Evolutionary conservation across 2,888 invertebrate species (phyloP).

Genomic region (Pharmacophagus antenor): DNA sequence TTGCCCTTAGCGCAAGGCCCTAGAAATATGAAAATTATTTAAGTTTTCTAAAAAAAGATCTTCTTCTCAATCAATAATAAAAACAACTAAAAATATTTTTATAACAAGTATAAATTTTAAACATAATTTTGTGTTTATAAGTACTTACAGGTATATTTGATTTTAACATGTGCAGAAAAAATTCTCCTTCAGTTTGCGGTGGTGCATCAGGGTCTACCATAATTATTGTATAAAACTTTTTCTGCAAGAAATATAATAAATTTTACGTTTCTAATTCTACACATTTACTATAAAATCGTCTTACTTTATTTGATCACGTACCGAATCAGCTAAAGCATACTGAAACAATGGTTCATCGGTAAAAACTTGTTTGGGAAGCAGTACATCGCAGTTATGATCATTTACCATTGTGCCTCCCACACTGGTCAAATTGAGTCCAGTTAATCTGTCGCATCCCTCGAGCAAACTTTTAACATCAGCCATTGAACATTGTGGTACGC

Average conservation of each 20-base stretch:
- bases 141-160: slow-evolving; percentile 73
- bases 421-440: slow-evolving; percentile 65
- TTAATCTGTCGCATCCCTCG: slow-evolving; percentile 64
- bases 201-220: slow-evolving; percentile 75
- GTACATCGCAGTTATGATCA: slow-evolving; percentile 72
- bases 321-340: slow-evolving; percentile 62
- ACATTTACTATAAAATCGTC: background rate
- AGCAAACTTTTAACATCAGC: slow-evolving; percentile 63
- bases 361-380: slow-evolving; percentile 72
- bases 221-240: slow-evolving; percentile 72
- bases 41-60: background rate
- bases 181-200: slow-evolving; percentile 67
- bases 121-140: too few relatives aligned
- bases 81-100: background rate
- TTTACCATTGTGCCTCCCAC: slow-evolving; percentile 70
- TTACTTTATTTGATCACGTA: slow-evolving; percentile 36
- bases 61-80: too few relatives aligned
- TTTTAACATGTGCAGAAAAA: slow-evolving; percentile 74
- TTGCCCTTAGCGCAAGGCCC: slow-evolving; percentile 65
- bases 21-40: slow-evolving; percentile 39
- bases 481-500: slow-evolving; percentile 48
- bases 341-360: slow-evolving; percentile 70
- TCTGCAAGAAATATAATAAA: slow-evolving; percentile 51
- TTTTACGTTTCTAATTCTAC: background rate
- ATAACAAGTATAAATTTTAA: background rate